phyloP scores from a whole-genome alignment of 1,140 invertebrate species.

The Monochamus saltuarius region DNA sequence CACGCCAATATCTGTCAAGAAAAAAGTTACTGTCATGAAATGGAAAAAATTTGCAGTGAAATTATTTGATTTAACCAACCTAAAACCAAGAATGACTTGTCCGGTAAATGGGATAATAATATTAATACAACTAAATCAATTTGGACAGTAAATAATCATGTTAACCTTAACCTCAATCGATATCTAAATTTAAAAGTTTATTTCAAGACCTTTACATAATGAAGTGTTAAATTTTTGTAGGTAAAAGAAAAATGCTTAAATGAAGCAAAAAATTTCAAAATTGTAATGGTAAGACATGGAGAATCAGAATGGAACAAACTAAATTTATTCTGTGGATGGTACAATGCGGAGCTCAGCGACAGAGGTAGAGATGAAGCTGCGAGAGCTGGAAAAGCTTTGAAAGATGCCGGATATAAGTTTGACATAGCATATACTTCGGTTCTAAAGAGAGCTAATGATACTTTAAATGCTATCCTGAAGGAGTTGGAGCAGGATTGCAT shows the following conservation, averaged over 20 bases:
- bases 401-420: conserved; percentile 67
- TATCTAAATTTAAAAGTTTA: no score
- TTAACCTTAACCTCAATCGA: no score
- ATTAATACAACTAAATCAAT: no score
- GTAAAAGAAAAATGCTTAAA: conserved; percentile 13
- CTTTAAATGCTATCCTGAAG: conserved; percentile 62
- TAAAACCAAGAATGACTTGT: conserved; percentile 3
- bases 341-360: conserved; percentile 60
- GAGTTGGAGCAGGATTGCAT: conserved; percentile 61
- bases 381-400: conserved; percentile 69
- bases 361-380: conserved; percentile 65
- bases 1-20: no score
- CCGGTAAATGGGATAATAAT: conserved; percentile 1
- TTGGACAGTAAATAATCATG: no score
- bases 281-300: conserved; percentile 66
- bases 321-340: conserved; percentile 76
- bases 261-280: conserved; percentile 24
- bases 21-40: no score
- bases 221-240: background rate
- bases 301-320: conserved; percentile 74
- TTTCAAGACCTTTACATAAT: background rate
- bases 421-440: conserved; percentile 70
- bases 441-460: conserved; percentile 64
- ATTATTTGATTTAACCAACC: background rate
- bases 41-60: no score